These are phyloP conservation scores for Cassiopea andromeda DNA, from an alignment of 30 jellyfish, hydroid and myxozoan genomes.

Conservation along the genomic window DNA sequence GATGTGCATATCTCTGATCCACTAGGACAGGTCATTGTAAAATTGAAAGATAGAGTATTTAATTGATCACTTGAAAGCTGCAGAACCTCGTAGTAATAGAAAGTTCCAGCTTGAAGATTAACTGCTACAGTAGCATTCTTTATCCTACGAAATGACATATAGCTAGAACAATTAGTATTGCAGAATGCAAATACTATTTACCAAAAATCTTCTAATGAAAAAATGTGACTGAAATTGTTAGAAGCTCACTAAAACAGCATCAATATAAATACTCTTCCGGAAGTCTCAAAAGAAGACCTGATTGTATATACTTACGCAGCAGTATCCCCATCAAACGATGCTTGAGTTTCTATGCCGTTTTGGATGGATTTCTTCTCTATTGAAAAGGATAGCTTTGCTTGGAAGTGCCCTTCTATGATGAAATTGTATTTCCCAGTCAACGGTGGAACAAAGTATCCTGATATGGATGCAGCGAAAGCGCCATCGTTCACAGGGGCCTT, in stretches of 20 bases:
- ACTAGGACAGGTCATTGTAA: slow-evolving; percentile 66
- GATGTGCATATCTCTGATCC: slow-evolving; percentile 53
- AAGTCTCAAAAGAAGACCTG: not conserved
- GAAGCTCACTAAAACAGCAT: not conserved
- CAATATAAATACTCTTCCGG: too few species aligned
- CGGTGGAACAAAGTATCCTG: slow-evolving; percentile 93
- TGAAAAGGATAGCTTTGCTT: slow-evolving; percentile 67
- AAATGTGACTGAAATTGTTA: not conserved
- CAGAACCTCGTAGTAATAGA: slow-evolving; percentile 69
- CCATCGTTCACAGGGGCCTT: slow-evolving; percentile 59
- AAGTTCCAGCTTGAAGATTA: slow-evolving; percentile 72
- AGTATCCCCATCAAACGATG: slow-evolving; percentile 44
- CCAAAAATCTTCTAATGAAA: too few species aligned
- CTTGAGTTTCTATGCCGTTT: slow-evolving; percentile 43
- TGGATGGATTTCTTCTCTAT: slow-evolving; percentile 57
- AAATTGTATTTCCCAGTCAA: slow-evolving; percentile 68
- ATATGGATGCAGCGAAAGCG: slow-evolving; percentile 77
- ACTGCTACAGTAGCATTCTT: slow-evolving; percentile 47
- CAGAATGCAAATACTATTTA: not conserved
- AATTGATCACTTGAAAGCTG: slow-evolving; percentile 77
- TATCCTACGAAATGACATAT: slow-evolving; percentile 25
- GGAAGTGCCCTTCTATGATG: slow-evolving; percentile 61
- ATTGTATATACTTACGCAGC: slow-evolving; percentile 48
- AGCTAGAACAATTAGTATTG: too few species aligned
- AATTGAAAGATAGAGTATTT: slow-evolving; percentile 50